A percentile compares a stretch with the other conserved stretches of the same genome.
phyloP scores from a whole-genome alignment of 2,113 vertebrate species.

The Melanostigma gelatinosum region DNA sequence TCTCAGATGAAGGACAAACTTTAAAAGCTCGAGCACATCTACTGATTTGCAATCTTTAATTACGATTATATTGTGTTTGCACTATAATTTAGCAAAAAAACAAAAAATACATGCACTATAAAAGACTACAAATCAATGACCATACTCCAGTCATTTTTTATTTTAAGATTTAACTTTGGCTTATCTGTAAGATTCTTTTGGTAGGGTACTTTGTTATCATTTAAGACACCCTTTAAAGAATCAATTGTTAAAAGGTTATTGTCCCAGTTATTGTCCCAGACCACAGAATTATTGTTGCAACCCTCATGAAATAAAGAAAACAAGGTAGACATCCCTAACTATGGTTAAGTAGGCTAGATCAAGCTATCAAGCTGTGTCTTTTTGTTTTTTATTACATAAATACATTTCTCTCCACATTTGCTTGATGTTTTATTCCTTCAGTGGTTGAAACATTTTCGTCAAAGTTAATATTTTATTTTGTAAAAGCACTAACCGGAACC shows the following conservation, averaged over 20 bases:
- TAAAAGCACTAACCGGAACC: conserved; percentile 34
- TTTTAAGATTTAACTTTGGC: neutral
- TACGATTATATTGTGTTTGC: neutral
- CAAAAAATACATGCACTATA: neutral
- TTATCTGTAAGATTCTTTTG: neutral
- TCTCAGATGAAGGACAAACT: neutral
- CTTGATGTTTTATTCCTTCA: neutral
- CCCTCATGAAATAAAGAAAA: neutral
- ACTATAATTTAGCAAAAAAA: neutral
- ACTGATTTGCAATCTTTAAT: neutral
- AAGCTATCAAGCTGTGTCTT: neutral
- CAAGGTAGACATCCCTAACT: neutral
- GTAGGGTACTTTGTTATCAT: neutral
- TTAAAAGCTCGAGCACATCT: neutral
- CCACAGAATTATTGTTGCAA: neutral
- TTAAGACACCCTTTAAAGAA: neutral
- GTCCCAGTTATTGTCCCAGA: neutral
- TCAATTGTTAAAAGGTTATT: neutral
- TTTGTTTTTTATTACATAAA: neutral
- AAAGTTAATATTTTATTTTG: conserved; percentile 42
- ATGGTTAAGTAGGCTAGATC: too few species aligned
- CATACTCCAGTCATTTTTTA: neutral
- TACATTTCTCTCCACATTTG: neutral
- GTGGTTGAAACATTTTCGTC: neutral
- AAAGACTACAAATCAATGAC: neutral